Percentiles rank a stretch among this genome's conserved stretches.
Evolutionary conservation across 2,113 vertebrate species (phyloP).

Genomic region (Psammodynastes pulverulentus): DNA sequence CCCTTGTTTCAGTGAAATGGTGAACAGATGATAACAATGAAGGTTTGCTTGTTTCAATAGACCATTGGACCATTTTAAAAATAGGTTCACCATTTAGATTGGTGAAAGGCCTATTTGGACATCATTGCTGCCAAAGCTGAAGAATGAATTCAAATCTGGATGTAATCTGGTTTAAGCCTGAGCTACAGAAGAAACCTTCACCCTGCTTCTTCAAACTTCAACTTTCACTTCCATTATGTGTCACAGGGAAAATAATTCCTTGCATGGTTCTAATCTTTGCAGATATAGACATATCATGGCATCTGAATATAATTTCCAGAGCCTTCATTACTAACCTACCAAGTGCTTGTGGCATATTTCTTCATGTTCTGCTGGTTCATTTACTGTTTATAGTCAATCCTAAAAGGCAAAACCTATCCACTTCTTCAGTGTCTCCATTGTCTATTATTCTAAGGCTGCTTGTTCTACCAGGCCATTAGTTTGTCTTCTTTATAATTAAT

Average conservation of each 20-base stretch:
- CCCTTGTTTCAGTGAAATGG: neutral
- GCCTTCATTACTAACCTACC: neutral
- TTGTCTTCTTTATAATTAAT: neutral
- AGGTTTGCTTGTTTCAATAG: neutral
- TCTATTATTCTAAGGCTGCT: neutral
- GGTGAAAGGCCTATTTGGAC: neutral
- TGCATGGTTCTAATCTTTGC: neutral
- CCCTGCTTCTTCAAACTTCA: neutral
- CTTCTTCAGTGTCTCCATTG: neutral
- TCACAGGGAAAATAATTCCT: neutral
- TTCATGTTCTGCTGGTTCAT: neutral
- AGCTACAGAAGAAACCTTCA: neutral
- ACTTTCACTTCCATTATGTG: neutral
- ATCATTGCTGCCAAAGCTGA: neutral
- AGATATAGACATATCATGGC: neutral
- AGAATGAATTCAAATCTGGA: neutral
- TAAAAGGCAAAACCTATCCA: neutral
- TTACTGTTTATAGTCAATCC: neutral
- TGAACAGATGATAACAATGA: neutral
- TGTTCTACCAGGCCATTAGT: neutral
- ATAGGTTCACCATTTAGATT: neutral
- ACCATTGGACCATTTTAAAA: neutral
- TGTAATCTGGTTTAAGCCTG: neutral
- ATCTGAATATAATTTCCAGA: neutral
- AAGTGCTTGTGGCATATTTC: neutral